Evolutionary conservation across 2,797 vertebrate species (phyloP).

Genomic region (Etheostoma nigrum): DNA sequence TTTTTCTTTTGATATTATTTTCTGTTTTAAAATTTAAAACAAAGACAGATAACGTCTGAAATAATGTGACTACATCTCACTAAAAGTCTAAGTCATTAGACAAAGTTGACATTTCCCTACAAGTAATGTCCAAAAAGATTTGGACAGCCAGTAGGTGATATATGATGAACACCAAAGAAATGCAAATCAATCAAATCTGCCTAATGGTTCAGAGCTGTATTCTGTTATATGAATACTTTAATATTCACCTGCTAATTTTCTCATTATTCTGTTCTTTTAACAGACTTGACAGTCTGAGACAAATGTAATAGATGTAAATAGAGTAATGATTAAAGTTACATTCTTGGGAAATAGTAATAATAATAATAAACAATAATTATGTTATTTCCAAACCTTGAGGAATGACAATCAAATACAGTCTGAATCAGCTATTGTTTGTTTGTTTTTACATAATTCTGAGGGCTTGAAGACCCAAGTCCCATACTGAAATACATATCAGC

Average conservation of each 20-base stretch:
- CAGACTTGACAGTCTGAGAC: not conserved
- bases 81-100: not conserved
- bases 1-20: not conserved
- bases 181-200: constrained; percentile 28
- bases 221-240: constrained; percentile 20
- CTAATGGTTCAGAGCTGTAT: constrained; percentile 4
- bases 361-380: not conserved
- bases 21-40: not conserved
- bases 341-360: constrained; percentile 12
- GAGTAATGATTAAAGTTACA: not conserved
- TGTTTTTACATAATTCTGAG: constrained; percentile 14
- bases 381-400: not conserved
- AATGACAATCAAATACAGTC: not conserved
- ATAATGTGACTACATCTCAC: not conserved
- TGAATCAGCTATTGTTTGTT: not conserved
- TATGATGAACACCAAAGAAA: constrained; percentile 7
- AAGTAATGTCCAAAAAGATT: not conserved
- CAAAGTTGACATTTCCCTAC: not conserved
- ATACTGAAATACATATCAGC: constrained; percentile 52
- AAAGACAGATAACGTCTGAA: not conserved
- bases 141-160: not conserved
- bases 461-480: constrained; percentile 16
- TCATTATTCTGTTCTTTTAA: constrained; percentile 15
- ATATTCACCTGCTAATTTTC: constrained; percentile 1
- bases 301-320: too few relatives aligned